Conservation (phyloP, 2,113 vertebrate genomes). For the Ia io region DNA sequence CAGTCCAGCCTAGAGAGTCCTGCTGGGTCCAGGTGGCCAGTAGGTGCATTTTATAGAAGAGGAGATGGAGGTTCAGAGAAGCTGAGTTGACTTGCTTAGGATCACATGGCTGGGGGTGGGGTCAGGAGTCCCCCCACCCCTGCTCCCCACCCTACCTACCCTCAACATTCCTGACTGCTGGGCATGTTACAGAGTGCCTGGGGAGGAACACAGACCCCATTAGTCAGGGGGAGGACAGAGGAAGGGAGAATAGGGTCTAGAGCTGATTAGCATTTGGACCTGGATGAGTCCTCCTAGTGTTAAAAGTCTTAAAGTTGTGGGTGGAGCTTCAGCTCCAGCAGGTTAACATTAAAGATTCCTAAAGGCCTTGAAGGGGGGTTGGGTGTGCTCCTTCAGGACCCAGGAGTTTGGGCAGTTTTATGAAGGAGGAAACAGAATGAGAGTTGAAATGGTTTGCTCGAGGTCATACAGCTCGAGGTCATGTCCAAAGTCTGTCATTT, state of each 20-base stretch:
- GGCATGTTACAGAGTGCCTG: background rate
- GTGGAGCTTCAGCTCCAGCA: background rate
- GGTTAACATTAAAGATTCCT: background rate
- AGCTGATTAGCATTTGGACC: background rate
- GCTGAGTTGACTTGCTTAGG: background rate
- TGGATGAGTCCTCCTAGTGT: background rate
- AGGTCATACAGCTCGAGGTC: background rate
- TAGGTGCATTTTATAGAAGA: background rate
- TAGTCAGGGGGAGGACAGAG: background rate
- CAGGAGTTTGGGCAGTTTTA: background rate
- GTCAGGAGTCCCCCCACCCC: background rate
- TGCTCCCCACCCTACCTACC: background rate
- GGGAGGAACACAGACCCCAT: background rate
- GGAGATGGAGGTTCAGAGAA: background rate
- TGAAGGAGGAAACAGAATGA: background rate
- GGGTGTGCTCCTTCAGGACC: too few relatives aligned
- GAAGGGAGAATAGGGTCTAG: background rate
- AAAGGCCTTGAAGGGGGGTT: background rate
- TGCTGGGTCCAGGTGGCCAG: background rate
- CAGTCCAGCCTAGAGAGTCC: background rate
- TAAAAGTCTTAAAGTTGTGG: background rate
- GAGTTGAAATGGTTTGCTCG: background rate
- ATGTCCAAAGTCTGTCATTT: background rate
- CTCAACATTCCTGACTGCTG: background rate
- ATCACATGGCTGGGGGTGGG: background rate